These are phyloP conservation scores for Protodeltote pygarga DNA, from an alignment of 2,888 invertebrate species.

Conservation along the genomic window DNA sequence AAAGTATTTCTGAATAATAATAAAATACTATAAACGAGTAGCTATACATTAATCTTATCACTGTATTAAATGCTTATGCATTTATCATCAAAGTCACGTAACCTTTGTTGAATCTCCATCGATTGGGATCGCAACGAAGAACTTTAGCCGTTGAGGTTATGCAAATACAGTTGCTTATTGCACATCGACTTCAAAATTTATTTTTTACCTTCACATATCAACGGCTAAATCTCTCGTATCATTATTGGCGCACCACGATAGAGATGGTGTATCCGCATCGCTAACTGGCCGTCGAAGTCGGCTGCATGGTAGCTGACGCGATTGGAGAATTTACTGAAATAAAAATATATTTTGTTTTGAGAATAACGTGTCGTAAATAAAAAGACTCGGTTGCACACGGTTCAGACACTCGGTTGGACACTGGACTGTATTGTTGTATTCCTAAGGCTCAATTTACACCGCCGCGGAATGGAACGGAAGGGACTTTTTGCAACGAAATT, in stretches of 20 bases:
- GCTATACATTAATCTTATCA: conserved; percentile 52
- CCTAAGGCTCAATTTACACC: too few relatives aligned
- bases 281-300: conserved; percentile 85
- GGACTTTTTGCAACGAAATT: too few relatives aligned
- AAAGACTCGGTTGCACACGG: not conserved
- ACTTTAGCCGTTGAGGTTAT: conserved; percentile 29
- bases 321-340: conserved; percentile 78
- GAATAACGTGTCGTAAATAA: conserved; percentile 11
- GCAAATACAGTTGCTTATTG: not conserved
- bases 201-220: not conserved
- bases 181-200: not conserved
- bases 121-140: conserved; percentile 12
- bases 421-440: too few relatives aligned
- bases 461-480: too few relatives aligned
- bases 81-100: conserved; percentile 33
- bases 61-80: conserved; percentile 55
- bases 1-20: conserved; percentile 54
- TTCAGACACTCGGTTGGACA: not conserved
- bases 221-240: conserved; percentile 27
- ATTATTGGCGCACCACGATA: conserved; percentile 70
- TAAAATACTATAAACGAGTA: conserved; percentile 57
- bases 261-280: conserved; percentile 77
- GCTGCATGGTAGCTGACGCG: conserved; percentile 74
- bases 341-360: conserved; percentile 33
- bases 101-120: conserved; percentile 37